These are phyloP conservation scores for Agonopterix alstromeriana DNA, from an alignment of 2,888 invertebrate genomes.

Conservation along the genomic window DNA sequence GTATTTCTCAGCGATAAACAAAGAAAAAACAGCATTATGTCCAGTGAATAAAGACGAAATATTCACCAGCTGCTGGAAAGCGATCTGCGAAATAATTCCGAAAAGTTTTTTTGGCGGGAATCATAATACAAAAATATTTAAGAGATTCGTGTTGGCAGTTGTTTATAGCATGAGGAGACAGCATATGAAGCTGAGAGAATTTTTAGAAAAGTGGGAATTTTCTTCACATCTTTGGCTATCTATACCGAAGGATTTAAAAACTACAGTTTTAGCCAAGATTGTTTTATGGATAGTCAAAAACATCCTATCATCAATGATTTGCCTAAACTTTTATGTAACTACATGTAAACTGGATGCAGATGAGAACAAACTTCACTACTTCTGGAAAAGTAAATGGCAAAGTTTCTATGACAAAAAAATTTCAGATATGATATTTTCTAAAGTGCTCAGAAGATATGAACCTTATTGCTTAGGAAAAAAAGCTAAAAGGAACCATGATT, in stretches of 20 bases:
- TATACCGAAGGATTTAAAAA: conserved; percentile 4
- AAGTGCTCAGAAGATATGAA: conserved; percentile 41
- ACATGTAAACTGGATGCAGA: conserved; percentile 56
- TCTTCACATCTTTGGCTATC: conserved; percentile 35
- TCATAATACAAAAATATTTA: conserved; percentile 48
- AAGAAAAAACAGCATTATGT: conserved; percentile 17
- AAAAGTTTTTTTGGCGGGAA: conserved; percentile 40
- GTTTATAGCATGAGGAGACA: conserved; percentile 61
- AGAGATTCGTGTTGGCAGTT: conserved; percentile 31
- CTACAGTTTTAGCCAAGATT: conserved; percentile 27
- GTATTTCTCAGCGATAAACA: conserved; percentile 25
- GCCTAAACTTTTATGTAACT: conserved; percentile 61
- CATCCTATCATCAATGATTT: conserved; percentile 52
- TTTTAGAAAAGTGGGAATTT: conserved; percentile 47
- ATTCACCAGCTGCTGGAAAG: conserved; percentile 34
- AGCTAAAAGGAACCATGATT: conserved; percentile 29
- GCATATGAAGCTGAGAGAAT: conserved; percentile 33
- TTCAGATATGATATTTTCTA: conserved; percentile 39
- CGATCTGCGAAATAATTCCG: conserved; percentile 46
- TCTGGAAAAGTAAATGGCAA: conserved; percentile 64
- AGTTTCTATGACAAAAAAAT: conserved; percentile 59
- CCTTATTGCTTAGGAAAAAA: conserved; percentile 37
- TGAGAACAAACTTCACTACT: conserved; percentile 61
- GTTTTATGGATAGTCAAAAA: conserved; percentile 47
- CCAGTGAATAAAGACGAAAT: conserved; percentile 40